Evolutionary conservation across 1,140 invertebrate genomes (phyloP).

Genomic region (Nasonia longicornis): DNA sequence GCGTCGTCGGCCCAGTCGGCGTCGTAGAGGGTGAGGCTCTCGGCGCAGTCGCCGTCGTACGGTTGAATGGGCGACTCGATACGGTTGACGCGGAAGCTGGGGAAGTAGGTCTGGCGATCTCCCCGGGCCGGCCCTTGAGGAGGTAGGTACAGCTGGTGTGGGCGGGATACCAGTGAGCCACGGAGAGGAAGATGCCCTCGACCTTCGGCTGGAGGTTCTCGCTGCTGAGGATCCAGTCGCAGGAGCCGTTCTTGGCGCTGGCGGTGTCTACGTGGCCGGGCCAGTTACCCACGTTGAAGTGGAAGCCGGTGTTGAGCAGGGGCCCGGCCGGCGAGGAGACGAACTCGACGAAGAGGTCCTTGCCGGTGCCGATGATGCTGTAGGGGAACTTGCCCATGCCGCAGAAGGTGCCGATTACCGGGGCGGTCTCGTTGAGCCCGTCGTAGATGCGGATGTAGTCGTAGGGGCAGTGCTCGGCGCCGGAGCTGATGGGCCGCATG

Average conservation of each 20-base stretch:
- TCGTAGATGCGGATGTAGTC: slow-evolving; percentile 93
- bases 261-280: slow-evolving; percentile 89
- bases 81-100: slow-evolving; percentile 88
- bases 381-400: slow-evolving; percentile 93
- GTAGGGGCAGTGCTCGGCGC: slow-evolving; percentile 88
- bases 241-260: slow-evolving; percentile 85
- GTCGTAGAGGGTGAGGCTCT: slow-evolving; percentile 89
- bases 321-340: slow-evolving; percentile 90
- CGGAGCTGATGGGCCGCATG: slow-evolving; percentile 89
- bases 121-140: slow-evolving; percentile 84
- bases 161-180: slow-evolving; percentile 92
- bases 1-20: slow-evolving; percentile 87
- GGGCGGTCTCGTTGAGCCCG: slow-evolving; percentile 86
- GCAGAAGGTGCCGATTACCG: slow-evolving; percentile 91
- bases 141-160: slow-evolving; percentile 91
- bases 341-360: slow-evolving; percentile 91
- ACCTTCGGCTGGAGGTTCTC: slow-evolving; percentile 82
- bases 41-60: slow-evolving; percentile 88
- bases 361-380: slow-evolving; percentile 91
- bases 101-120: slow-evolving; percentile 88
- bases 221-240: slow-evolving; percentile 87
- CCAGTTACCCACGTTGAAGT: slow-evolving; percentile 94
- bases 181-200: slow-evolving; percentile 89
- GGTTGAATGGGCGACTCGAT: slow-evolving; percentile 89
- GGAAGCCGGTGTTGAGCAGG: slow-evolving; percentile 89